A percentile compares a stretch with the other conserved stretches of the same genome.
These are phyloP conservation scores for Palythoa grandis DNA, from an alignment of 92 coral and sea anemone genomes.

Conservation along the genomic window DNA sequence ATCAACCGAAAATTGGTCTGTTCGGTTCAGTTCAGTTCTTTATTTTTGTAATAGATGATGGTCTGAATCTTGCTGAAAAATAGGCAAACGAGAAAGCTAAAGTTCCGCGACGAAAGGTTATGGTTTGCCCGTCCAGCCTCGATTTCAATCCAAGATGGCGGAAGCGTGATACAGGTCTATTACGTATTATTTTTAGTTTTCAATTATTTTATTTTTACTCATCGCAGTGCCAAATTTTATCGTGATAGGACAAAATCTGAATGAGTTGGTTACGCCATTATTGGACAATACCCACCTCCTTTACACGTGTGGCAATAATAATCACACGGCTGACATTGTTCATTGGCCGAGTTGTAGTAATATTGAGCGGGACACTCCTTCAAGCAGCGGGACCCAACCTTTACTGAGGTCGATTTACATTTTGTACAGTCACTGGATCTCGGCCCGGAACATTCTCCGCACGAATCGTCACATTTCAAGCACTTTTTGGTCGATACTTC, in stretches of 20 bases:
- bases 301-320: constrained; percentile 84
- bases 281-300: constrained; percentile 65
- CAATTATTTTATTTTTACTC: too few species aligned
- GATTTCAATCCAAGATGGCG: too few species aligned
- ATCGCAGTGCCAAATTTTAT: not conserved
- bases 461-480: constrained; percentile 73
- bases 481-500: constrained; percentile 65
- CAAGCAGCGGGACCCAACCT: constrained; percentile 73
- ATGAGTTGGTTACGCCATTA: not conserved
- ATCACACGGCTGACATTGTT: constrained; percentile 90
- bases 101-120: too few species aligned
- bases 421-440: constrained; percentile 72
- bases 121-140: too few species aligned
- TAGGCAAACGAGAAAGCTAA: too few species aligned
- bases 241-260: not conserved
- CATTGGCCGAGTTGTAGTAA: constrained; percentile 60
- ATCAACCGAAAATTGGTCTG: too few species aligned
- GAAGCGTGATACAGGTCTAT: too few species aligned
- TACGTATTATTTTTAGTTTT: too few species aligned
- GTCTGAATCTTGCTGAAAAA: too few species aligned
- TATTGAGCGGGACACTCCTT: constrained; percentile 79
- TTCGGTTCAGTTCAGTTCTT: too few species aligned
- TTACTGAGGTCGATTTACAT: constrained; percentile 62
- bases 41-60: too few species aligned
- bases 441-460: constrained; percentile 87